Percentiles rank a stretch among this genome's conserved stretches.
phyloP scores from a whole-genome alignment of 2,888 invertebrate genomes.

The Synergus gifuensis region DNA sequence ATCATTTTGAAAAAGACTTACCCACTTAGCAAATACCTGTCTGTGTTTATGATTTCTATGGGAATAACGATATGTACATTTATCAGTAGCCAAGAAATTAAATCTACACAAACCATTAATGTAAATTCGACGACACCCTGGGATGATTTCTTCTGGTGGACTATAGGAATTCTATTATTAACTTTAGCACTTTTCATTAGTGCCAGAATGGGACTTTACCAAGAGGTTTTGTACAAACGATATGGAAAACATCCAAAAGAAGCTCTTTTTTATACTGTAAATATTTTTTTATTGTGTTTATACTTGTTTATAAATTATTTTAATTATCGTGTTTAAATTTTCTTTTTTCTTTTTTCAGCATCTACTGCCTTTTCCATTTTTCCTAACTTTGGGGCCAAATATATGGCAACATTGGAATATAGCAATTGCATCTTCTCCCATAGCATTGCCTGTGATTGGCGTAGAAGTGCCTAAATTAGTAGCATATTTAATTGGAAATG shows the following conservation, averaged over 20 bases:
- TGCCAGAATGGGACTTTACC: slow-evolving; percentile 96
- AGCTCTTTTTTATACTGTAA: slow-evolving; percentile 89
- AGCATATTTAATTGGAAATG: slow-evolving; percentile 88
- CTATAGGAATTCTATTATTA: slow-evolving; percentile 88
- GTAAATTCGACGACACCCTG: slow-evolving; percentile 68
- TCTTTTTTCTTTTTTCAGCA: slow-evolving; percentile 82
- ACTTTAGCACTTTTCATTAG: slow-evolving; percentile 94
- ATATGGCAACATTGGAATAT: slow-evolving; percentile 87
- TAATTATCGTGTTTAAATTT: background rate
- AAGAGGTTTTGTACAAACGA: slow-evolving; percentile 90
- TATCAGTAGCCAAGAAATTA: slow-evolving; percentile 87
- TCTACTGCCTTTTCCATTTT: slow-evolving; percentile 92
- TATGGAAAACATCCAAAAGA: slow-evolving; percentile 96
- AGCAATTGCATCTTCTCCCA: slow-evolving; percentile 83
- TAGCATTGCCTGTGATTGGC: slow-evolving; percentile 81
- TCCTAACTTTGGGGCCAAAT: slow-evolving; percentile 88
- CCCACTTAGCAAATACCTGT: slow-evolving; percentile 90
- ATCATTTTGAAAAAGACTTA: slow-evolving; percentile 92
- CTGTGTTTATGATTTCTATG: slow-evolving; percentile 94
- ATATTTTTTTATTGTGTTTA: slow-evolving; percentile 43
- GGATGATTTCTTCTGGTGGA: slow-evolving; percentile 83
- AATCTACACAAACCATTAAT: slow-evolving; percentile 77
- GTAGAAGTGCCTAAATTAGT: slow-evolving; percentile 86
- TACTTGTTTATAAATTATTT: slow-evolving; percentile 65
- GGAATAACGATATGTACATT: slow-evolving; percentile 96